Evolutionary conservation across 2,888 invertebrate species (phyloP), one percentile per base, ranked within the genome.

Genomic region (Neocrepidodera transversa): DNA sequence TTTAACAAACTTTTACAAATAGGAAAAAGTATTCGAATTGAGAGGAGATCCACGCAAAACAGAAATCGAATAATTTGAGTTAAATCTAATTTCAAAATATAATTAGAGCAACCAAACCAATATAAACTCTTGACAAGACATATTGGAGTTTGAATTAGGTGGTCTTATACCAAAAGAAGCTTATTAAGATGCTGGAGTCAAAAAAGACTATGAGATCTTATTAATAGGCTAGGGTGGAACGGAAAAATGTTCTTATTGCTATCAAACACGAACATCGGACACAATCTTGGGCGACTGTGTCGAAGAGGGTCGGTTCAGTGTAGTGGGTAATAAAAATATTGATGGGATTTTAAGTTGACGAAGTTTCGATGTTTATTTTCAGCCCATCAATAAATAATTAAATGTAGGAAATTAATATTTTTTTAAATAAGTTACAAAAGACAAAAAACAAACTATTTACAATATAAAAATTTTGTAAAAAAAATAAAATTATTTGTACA

Each of bases 131-230:
- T 14, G 45, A 26, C 45, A 45, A 45, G 26, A 45, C 45, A 45
- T 14, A 42, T 42, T 11, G 45, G 16, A 45, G 26, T 26, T 45
- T 26, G 26, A 13, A 7, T 13, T 45, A 26, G 26, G 26, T 45
- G 13, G 45, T 45, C 26, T 45, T 7, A 28, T 45, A 45, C 20
- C 23, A 6, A 26, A 14, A 28, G 45, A 45, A 45, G 14, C 26
- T 45, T 26, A 45, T 45, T 45, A 45, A 8, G 28, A 45, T 8
- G 38, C 4, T 2, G 10, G 8, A 38, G 23, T n/a, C 18, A 57
- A 61, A 57, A 61, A 47, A 53, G 51, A 60, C 53, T 61, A 61
- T 57, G 57, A 61, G 57, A 57, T 61, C 57, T 61, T 61, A 61
- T 61, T 61, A 61, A 61, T 61, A 61, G 57, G 57, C 7, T 13